Evolutionary conservation across 2,797 vertebrate genomes (phyloP), one percentile per base, ranked within the genome.

Genomic region (Enteromius viviparus): DNA sequence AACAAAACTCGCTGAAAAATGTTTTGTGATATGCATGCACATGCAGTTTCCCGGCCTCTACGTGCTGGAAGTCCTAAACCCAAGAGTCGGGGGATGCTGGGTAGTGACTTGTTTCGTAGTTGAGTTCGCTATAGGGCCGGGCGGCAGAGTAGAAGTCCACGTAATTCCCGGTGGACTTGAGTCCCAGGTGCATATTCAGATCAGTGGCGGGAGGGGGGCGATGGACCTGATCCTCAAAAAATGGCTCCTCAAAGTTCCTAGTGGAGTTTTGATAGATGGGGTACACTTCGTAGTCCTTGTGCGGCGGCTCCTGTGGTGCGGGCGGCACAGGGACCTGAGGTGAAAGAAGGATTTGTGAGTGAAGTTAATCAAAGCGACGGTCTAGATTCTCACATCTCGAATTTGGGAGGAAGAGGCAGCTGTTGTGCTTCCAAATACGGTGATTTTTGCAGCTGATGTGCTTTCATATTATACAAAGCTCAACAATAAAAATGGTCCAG

Each of bases 71-170:
- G 83, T 89, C 92, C 96, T 96, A 99, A 93, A 99, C 97, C 98
- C 98, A 99, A 90, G 98, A 99, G 95, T 99, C 98, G 51, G 97
- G 97, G 37, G 97, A 98, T 91, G 97, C 97, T 68, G 97, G 98
- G 93, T 98, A 98, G 95, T 99, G 98, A 95, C 97, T 99, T 91
- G 97, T 98, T 95, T 99, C 98, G 91, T 99, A 99, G 95, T 98
- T 98, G 92, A 98, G 96, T 97, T 98, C 97, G 85, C 97, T 99
- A 94, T 99, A 99, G 85, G 98, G 98, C 90, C 98, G 96, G 91
- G 98, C 97, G 60, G 98, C 97, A 6, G 97, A 99, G 93, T 99
- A 99, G 96, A 99, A 99, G 95, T 99, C 98, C 84, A 99, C 97
- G 4, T 99, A 99, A 93, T 99, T 99, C 89, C 97, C 97, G 0